A percentile compares a stretch with the other conserved stretches of the same genome.
Evolutionary conservation across 2,888 invertebrate genomes (phyloP).

Genomic region (Lithophane leautieri): DNA sequence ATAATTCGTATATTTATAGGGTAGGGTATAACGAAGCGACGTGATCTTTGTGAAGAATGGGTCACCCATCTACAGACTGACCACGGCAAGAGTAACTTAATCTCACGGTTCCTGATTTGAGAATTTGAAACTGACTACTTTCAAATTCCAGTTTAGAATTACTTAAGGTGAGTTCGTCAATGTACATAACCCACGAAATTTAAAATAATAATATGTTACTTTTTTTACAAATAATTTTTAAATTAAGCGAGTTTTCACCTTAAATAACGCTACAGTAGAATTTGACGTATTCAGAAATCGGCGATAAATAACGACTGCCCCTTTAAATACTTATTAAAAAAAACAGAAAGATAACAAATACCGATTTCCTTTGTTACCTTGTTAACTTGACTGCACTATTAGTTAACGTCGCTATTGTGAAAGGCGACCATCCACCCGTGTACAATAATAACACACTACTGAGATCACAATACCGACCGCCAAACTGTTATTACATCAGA

Average conservation of each 20-base stretch:
- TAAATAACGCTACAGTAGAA: too few species aligned
- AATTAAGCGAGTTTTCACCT: too few species aligned
- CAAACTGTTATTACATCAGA: conserved; percentile 7
- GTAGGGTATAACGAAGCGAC: background rate
- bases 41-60: background rate
- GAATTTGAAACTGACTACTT: background rate
- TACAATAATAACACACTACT: conserved; percentile 31
- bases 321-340: background rate
- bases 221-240: too few species aligned
- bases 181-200: background rate
- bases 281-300: background rate
- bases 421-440: conserved; percentile 2
- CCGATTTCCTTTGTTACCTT: conserved; percentile 18
- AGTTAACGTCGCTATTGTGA: conserved; percentile 10
- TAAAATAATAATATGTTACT: background rate
- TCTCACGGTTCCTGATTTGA: background rate
- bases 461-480: conserved; percentile 26
- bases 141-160: background rate
- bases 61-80: background rate
- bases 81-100: background rate
- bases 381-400: conserved; percentile 10
- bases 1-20: background rate
- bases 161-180: background rate
- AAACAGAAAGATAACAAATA: conserved; percentile 6
- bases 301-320: background rate